Evolutionary conservation across 2,113 vertebrate genomes (phyloP).

Genomic region (Acanthisitta chloris): DNA sequence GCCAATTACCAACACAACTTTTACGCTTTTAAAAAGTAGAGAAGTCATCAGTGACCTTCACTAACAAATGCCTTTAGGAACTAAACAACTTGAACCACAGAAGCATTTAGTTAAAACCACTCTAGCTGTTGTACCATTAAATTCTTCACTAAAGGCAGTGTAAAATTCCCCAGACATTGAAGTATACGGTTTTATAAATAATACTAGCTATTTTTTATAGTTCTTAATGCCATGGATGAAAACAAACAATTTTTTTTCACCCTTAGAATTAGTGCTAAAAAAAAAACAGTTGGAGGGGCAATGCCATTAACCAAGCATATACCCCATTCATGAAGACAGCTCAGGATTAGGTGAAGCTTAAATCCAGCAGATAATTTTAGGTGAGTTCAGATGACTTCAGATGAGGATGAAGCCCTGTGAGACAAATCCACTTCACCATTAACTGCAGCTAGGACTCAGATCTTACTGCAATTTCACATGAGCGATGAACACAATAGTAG

Average conservation of each 20-base stretch:
- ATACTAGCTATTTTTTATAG: not conserved
- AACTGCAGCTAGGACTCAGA: not conserved
- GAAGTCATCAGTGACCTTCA: not conserved
- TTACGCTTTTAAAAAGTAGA: not conserved
- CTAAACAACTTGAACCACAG: not conserved
- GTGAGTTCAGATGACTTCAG: not conserved
- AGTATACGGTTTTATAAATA: not conserved
- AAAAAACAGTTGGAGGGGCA: not conserved
- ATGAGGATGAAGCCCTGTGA: not conserved
- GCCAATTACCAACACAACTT: not conserved
- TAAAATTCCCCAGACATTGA: not conserved
- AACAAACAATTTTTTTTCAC: not conserved
- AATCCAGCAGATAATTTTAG: not conserved
- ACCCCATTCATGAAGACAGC: not conserved
- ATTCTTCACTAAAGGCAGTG: not conserved
- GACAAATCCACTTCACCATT: not conserved
- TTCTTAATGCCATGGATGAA: not conserved
- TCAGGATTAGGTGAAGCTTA: not conserved
- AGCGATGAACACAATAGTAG: rapidly evolving
- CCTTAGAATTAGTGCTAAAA: not conserved
- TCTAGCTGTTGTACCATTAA: not conserved
- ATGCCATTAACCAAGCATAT: not conserved
- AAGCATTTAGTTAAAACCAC: not conserved
- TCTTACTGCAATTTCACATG: not conserved
- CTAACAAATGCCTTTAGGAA: not conserved